A percentile compares a stretch with the other conserved stretches of the same genome.
Evolutionary conservation across 2,113 vertebrate genomes (phyloP).

Genomic region (Origma solitaria): DNA sequence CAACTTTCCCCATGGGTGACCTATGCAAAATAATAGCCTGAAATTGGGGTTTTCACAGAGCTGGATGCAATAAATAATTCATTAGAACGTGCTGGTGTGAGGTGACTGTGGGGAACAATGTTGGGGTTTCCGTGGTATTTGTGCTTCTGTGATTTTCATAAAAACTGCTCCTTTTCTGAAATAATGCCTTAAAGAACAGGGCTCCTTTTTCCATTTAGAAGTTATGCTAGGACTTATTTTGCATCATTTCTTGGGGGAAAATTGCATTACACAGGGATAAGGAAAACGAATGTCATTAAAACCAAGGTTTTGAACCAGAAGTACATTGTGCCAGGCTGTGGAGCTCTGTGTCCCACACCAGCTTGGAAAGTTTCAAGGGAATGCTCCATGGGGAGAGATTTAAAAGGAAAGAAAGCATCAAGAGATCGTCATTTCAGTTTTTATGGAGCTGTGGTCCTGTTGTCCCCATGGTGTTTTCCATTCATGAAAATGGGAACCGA

Average conservation of each 20-base stretch:
- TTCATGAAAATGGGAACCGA: too few relatives aligned
- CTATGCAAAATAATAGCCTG: background rate
- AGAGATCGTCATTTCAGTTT: background rate
- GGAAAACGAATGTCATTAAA: background rate
- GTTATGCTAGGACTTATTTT: background rate
- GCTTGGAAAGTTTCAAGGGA: too few relatives aligned
- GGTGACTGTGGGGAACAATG: background rate
- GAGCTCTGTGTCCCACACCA: background rate
- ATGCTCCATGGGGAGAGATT: background rate
- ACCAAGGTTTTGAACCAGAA: background rate
- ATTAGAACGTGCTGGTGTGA: background rate
- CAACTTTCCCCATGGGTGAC: background rate
- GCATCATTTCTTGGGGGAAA: background rate
- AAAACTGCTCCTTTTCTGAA: background rate
- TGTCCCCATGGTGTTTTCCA: rapidly evolving
- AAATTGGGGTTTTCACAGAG: background rate
- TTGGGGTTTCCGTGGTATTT: background rate
- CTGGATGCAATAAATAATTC: background rate
- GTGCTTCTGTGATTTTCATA: background rate
- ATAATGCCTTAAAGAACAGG: background rate
- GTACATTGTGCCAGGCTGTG: background rate
- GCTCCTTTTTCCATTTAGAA: background rate
- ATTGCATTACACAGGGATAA: background rate
- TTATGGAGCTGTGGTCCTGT: rapidly evolving
- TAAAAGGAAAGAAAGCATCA: background rate